These are phyloP conservation scores for Aptenodytes forsteri DNA, from an alignment of 2,113 vertebrate species.

Conservation along the genomic window DNA sequence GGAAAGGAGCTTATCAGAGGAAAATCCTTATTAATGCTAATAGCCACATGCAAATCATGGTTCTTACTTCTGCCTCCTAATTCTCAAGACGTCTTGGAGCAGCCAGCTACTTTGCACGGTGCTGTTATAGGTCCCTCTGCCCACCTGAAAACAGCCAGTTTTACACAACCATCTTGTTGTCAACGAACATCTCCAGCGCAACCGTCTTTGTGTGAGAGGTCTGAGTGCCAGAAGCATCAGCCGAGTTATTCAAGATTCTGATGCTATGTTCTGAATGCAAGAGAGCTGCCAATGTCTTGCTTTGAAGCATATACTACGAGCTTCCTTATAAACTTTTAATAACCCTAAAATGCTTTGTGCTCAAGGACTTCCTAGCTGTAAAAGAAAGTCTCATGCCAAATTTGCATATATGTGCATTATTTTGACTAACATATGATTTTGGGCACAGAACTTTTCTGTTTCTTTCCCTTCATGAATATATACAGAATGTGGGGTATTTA, in stretches of 20 bases:
- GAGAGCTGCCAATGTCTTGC: neutral
- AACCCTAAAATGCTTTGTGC: neutral
- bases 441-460: neutral
- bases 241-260: neutral
- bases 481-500: neutral
- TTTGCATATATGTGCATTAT: neutral
- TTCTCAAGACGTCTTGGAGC: neutral
- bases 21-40: constrained; percentile 47
- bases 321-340: neutral
- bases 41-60: neutral
- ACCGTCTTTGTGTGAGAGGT: neutral
- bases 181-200: neutral
- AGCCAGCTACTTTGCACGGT: neutral
- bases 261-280: neutral
- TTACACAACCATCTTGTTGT: neutral
- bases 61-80: neutral
- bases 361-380: neutral
- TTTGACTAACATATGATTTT: neutral
- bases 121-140: neutral
- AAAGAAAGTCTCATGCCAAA: neutral
- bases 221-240: neutral
- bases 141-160: neutral
- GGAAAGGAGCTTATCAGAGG: constrained; percentile 14
- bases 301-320: neutral
- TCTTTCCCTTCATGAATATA: neutral